Conservation (phyloP, 2,797 vertebrate genomes). For the Bufotes viridis region DNA sequence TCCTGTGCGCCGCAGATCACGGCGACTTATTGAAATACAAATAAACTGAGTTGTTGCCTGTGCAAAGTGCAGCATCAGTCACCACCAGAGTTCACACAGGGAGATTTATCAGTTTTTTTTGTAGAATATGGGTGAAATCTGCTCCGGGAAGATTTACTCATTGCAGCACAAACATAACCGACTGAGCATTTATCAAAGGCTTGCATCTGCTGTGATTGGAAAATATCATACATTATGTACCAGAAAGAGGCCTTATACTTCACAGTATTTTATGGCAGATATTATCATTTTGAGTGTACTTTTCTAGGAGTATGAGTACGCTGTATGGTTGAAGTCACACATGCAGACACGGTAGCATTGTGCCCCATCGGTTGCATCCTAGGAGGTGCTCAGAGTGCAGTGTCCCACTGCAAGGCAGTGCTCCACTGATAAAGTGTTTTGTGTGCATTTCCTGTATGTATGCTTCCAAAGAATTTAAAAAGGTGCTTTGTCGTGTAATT, state of each 20-base stretch:
- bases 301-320: too few relatives aligned
- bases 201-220: neutral
- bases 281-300: too few relatives aligned
- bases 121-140: neutral
- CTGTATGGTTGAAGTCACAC: too few relatives aligned
- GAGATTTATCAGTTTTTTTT: conserved; percentile 6
- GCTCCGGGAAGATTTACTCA: neutral
- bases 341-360: too few relatives aligned
- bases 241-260: neutral
- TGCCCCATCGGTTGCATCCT: too few relatives aligned
- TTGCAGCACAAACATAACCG: neutral
- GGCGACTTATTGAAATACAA: neutral
- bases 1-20: neutral
- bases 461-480: too few relatives aligned
- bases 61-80: conserved; percentile 7
- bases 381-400: too few relatives aligned
- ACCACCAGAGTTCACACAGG: neutral
- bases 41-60: neutral
- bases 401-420: too few relatives aligned
- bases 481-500: too few relatives aligned
- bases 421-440: too few relatives aligned
- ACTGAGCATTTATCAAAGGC: conserved; percentile 1
- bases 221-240: neutral
- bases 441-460: too few relatives aligned
- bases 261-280: neutral